These are phyloP conservation scores for Tetranychus cinnabarinus DNA, from an alignment of 1,140 invertebrate genomes.

Conservation along the genomic window DNA sequence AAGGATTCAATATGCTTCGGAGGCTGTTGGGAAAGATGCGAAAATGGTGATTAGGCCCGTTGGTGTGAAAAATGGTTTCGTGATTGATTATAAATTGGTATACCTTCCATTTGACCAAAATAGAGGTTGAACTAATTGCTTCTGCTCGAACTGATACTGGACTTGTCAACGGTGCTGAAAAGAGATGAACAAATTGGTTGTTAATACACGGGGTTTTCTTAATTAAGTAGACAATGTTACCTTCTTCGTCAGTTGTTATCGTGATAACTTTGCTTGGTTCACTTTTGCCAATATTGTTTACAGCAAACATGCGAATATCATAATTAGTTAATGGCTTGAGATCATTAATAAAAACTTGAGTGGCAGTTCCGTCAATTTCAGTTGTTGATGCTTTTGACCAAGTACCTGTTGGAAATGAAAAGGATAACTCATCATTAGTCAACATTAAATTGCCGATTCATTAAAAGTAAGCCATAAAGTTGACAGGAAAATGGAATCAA, in stretches of 20 bases:
- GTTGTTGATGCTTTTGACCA: not conserved
- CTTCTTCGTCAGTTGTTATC: slow-evolving; percentile 55
- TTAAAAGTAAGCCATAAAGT: too few species aligned
- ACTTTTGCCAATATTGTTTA: slow-evolving; percentile 85
- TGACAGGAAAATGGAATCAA: too few species aligned
- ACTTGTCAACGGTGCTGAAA: slow-evolving; percentile 12
- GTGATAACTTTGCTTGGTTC: slow-evolving; percentile 68
- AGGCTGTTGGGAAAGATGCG: not conserved
- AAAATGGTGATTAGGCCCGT: too few species aligned
- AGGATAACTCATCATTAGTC: too few species aligned
- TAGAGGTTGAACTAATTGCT: slow-evolving; percentile 22
- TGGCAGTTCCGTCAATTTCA: not conserved
- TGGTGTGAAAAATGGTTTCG: not conserved
- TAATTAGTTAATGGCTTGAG: slow-evolving; percentile 70
- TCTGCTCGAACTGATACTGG: slow-evolving; percentile 19
- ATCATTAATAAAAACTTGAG: slow-evolving; percentile 37
- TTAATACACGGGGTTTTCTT: not conserved
- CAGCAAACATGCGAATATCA: slow-evolving; percentile 78
- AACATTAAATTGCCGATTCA: too few species aligned
- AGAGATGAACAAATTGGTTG: not conserved
- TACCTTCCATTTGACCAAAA: slow-evolving; percentile 24
- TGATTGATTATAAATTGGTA: not conserved
- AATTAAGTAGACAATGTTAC: slow-evolving; percentile 17
- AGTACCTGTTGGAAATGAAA: not conserved
- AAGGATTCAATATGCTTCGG: slow-evolving; percentile 1